Percentiles rank a stretch among this genome's conserved stretches.
Conservation (phyloP, 2,888 invertebrate species). For the Calliscelio sp. region DNA sequence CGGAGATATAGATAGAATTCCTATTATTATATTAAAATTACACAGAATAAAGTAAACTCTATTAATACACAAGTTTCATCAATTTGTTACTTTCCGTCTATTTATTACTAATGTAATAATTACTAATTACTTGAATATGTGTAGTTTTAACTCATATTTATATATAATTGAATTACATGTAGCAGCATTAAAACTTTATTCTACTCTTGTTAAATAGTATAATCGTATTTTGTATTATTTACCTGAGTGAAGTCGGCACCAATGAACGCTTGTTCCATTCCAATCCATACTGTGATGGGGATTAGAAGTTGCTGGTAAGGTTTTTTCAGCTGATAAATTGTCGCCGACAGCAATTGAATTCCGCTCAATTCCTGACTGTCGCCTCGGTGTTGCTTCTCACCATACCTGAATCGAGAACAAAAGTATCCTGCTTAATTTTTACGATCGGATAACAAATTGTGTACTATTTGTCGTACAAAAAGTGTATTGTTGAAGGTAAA, state of each 20-base stretch:
- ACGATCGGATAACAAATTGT: background rate
- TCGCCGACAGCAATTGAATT: conserved; percentile 94
- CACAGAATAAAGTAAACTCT: too few relatives aligned
- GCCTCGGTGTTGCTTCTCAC: conserved; percentile 92
- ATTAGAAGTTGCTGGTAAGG: conserved; percentile 97
- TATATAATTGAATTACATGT: too few relatives aligned
- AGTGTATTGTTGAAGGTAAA: too few relatives aligned
- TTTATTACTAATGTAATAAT: too few relatives aligned
- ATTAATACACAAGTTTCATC: too few relatives aligned
- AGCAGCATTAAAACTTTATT: too few relatives aligned
- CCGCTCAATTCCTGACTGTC: conserved; percentile 92
- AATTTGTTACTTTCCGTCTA: too few relatives aligned
- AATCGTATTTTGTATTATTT: conserved; percentile 71
- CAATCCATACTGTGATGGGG: conserved; percentile 98
- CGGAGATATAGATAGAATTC: too few relatives aligned
- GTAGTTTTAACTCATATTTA: too few relatives aligned
- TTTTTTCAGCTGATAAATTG: conserved; percentile 95
- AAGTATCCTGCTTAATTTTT: conserved; percentile 26
- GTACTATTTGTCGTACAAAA: background rate
- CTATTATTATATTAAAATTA: too few relatives aligned
- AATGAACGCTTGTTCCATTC: conserved; percentile 98
- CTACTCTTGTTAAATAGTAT: conserved; percentile 5
- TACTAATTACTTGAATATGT: too few relatives aligned
- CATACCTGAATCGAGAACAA: conserved; percentile 88
- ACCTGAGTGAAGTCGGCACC: conserved; percentile 96